A percentile compares a stretch with the other conserved stretches of the same genome.
phyloP scores from a whole-genome alignment of 30 jellyfish, hydroid and myxozoan genomes.

The Kudoa iwatai region DNA sequence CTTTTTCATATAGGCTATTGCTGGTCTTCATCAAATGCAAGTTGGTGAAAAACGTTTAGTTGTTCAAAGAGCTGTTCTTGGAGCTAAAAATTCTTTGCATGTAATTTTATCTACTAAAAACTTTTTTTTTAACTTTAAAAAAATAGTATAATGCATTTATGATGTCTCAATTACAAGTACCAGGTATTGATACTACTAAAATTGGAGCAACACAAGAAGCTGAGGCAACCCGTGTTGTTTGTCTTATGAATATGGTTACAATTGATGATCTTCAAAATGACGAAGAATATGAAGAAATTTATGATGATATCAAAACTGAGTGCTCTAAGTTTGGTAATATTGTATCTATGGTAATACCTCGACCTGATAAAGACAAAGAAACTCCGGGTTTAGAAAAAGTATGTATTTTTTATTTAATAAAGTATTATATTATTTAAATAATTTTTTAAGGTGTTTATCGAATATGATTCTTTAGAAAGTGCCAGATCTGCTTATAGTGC shows the following conservation, averaged over 20 bases:
- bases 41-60: constrained; percentile 55
- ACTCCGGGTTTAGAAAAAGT: constrained; percentile 69
- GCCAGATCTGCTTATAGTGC: constrained; percentile 45
- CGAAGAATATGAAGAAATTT: constrained; percentile 78
- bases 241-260: constrained; percentile 53
- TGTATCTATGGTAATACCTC: constrained; percentile 52
- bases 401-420: neutral
- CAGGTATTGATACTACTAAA: constrained; percentile 26
- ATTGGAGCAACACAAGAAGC: constrained; percentile 11
- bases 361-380: constrained; percentile 20
- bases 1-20: constrained; percentile 24
- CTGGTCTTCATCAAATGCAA: constrained; percentile 95
- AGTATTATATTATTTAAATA: neutral
- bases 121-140: neutral
- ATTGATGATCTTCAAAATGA: constrained; percentile 46
- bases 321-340: constrained; percentile 64
- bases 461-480: constrained; percentile 24
- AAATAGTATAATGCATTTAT: constrained; percentile 9
- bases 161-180: constrained; percentile 28
- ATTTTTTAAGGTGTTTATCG: constrained; percentile 29
- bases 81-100: no score
- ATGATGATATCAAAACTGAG: constrained; percentile 65
- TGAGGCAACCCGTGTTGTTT: constrained; percentile 12
- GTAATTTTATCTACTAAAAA: neutral
- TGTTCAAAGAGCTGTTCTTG: constrained; percentile 89